Evolutionary conservation across 2,797 vertebrate genomes (phyloP).

Genomic region (Cygnus olor): DNA sequence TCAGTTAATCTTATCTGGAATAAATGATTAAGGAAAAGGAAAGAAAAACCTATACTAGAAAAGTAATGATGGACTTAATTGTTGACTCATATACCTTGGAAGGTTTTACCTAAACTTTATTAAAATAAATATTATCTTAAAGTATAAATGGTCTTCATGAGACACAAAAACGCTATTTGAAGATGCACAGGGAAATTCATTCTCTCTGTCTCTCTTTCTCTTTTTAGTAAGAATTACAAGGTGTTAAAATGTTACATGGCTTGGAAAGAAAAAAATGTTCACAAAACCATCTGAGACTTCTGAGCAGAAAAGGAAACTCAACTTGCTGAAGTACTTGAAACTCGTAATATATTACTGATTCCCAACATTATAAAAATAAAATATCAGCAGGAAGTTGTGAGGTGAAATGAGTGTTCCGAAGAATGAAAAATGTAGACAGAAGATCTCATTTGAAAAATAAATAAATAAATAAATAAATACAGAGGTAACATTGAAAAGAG

Average conservation of each 20-base stretch:
- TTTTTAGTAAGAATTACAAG: not conserved
- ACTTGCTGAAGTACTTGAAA: not conserved
- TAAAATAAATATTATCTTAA: not conserved
- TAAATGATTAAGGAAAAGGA: not conserved
- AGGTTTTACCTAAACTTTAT: not conserved
- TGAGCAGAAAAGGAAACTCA: not conserved
- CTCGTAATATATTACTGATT: not conserved
- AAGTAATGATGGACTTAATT: not conserved
- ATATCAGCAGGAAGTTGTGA: not conserved
- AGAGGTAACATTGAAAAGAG: not conserved
- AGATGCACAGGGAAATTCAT: not conserved
- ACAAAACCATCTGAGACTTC: not conserved
- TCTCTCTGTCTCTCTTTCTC: fast-evolving
- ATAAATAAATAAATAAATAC: not conserved
- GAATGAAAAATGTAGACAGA: not conserved
- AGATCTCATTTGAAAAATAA: not conserved
- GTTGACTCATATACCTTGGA: not conserved
- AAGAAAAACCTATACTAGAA: not conserved
- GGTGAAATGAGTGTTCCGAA: not conserved
- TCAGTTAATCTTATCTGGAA: not conserved
- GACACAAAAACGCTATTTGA: not conserved
- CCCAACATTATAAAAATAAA: not conserved
- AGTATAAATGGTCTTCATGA: not conserved
- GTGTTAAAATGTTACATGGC: not conserved
- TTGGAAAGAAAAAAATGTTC: not conserved